Evolutionary conservation across 2,113 vertebrate genomes (phyloP).

Genomic region (Polypterus bichir): DNA sequence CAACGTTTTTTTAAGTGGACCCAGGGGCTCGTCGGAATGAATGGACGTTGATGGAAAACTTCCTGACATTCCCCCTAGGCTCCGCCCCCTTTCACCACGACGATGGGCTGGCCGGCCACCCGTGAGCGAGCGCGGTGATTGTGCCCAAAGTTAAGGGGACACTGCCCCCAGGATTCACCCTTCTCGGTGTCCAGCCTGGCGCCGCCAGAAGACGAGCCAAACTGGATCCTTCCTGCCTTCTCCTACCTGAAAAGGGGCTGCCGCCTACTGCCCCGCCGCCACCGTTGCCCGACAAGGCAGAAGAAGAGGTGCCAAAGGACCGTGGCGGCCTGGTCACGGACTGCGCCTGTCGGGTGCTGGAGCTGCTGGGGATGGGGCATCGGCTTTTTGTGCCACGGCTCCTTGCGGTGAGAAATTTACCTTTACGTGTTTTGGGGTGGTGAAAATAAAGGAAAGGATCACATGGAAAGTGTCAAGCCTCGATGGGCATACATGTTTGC

Average conservation of each 20-base stretch:
- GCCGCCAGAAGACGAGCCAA: constrained; percentile 23
- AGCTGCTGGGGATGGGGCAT: constrained; percentile 94
- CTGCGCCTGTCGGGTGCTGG: constrained; percentile 80
- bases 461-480: no score
- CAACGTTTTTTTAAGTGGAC: neutral
- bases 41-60: no score
- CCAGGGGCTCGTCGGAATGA: neutral
- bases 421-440: no score
- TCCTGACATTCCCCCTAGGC: no score
- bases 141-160: no score
- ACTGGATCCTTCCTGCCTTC: constrained; percentile 45
- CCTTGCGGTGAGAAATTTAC: constrained; percentile 82
- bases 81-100: neutral
- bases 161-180: neutral
- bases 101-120: neutral
- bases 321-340: constrained; percentile 70
- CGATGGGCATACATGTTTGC: no score
- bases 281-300: constrained; percentile 60
- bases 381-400: constrained; percentile 91
- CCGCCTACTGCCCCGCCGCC: constrained; percentile 29
- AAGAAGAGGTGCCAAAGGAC: constrained; percentile 74
- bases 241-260: constrained; percentile 76
- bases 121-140: neutral
- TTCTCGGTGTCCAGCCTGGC: constrained; percentile 16
- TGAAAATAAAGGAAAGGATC: no score